phyloP scores from a whole-genome alignment of 2,113 vertebrate genomes.

The Chloroceryle aenea region DNA sequence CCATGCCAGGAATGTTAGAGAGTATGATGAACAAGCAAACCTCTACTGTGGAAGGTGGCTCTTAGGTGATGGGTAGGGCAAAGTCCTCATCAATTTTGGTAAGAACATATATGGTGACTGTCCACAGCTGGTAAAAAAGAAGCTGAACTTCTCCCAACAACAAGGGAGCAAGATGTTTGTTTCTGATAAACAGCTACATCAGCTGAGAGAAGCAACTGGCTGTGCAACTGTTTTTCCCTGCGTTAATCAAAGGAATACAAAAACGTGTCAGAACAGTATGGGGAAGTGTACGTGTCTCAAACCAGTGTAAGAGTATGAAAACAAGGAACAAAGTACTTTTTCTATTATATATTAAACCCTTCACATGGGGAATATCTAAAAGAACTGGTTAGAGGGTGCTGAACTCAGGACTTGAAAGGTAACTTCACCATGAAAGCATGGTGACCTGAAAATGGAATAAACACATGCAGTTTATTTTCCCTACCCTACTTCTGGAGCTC shows the following conservation, averaged over 20 bases:
- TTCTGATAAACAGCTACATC: background rate
- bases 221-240: background rate
- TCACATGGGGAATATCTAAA: background rate
- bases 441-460: conserved; percentile 34
- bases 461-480: background rate
- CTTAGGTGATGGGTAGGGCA: background rate
- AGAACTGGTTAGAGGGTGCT: background rate
- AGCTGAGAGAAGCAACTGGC: background rate
- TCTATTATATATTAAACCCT: background rate
- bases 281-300: background rate
- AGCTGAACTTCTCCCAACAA: background rate
- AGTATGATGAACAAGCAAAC: background rate
- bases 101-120: background rate
- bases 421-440: background rate
- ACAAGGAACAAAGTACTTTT: background rate
- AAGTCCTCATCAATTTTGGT: background rate
- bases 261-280: background rate
- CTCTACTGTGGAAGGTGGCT: background rate
- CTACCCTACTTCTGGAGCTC: background rate
- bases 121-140: background rate
- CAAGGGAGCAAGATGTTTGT: background rate
- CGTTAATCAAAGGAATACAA: background rate
- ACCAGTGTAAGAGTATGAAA: background rate
- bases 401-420: background rate
- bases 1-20: background rate